Evolutionary conservation across 2,797 vertebrate species (phyloP), one percentile per base, ranked within the genome.

Genomic region (Xenentodon cancila): DNA sequence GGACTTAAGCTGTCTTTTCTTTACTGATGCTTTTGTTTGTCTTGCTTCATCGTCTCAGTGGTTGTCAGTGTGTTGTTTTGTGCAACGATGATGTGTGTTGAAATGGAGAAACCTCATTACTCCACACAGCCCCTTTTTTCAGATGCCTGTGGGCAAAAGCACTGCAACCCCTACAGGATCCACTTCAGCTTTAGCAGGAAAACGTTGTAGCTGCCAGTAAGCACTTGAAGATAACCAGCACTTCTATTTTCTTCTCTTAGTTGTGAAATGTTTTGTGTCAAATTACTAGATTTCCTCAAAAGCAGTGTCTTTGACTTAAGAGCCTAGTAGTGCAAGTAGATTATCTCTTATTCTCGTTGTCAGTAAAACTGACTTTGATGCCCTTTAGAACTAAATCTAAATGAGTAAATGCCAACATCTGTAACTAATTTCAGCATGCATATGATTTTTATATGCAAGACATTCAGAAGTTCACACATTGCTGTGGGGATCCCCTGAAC

Each of bases 1-100:
- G 17, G 66, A 69, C 63, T 72, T 64, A 5, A 49, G 52, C 55
- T 37, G 30, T 17, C 16, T 21, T 71, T 64, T 71, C 51, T 60
- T 25, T n/a, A 17, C 17, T 34, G 20, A 50, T 17, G 30, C 27
- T 54, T 65, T 58, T 32, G 9, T 43, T 64, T 61, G 37, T 51
- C 49, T 49, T 46, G 42, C 51, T 59, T 56, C 20, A 8, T 46
- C 53, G 40, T 61, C 46, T 52, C 43, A 1, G 21, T 45, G 19
- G 34, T 46, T 16, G 48, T 59, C 13, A 30, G 12, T 18, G 9
- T 6, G 43, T 45, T 30, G 42, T 16, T 37, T 48, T 20, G 46
- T 40, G 49, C 20, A 17, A 21, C 12, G 45, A 30, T 32, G 0
- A 15, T 44, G 51, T 46, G 53, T 64, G 22, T 20, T 19, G 61